Evolutionary conservation across 2,888 invertebrate genomes (phyloP), one percentile per base, ranked within the genome.

Genomic region (Brachylomia viminalis): DNA sequence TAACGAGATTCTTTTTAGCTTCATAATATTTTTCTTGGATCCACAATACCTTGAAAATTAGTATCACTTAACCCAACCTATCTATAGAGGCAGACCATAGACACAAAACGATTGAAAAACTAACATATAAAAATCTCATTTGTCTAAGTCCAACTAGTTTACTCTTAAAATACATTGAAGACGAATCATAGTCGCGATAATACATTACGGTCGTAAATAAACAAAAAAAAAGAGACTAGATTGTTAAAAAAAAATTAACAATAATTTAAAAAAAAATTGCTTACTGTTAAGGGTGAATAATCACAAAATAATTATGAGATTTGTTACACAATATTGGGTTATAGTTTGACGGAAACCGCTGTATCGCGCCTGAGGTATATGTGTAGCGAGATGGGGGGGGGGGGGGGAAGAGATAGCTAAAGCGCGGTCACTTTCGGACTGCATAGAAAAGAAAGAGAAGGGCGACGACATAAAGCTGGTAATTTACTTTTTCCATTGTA

Each of bases 211-310:
- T 91, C 90, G 81, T 91, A 91, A 93, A 92, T 88, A 92, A 92
- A 93, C 91, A 90, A 92, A 93, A 92, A 33, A 90, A 94, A 93
- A 93, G 92, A 93, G 96, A 96, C 96, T 96, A 96, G 96, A 96
- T 93, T 93, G 94, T 95, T 95, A 95, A 94, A 93, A 90, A 4
- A 91, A 91, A 85, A 91, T 91, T 90, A 91, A 91, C 88, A 90
- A 89, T 83, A 87, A 88, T 87, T 89, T 86, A 72, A 82, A 88
- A 84, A 87, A 86, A 89, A 86, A 87, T 89, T 88, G 85, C 90
- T 89, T 90, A 91, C 70, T 83, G 82, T 90, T 90, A 89, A 71
- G 71, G 80, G 86, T 82, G 85, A 86, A 84, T 84, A 86, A 87
- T 88, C 83, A 89, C 87, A 89, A 87, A 87, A 84, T 84, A 86